Base-by-base conservation (phyloP, 2,888 invertebrate species). In the Metellina segmentata region DNA sequence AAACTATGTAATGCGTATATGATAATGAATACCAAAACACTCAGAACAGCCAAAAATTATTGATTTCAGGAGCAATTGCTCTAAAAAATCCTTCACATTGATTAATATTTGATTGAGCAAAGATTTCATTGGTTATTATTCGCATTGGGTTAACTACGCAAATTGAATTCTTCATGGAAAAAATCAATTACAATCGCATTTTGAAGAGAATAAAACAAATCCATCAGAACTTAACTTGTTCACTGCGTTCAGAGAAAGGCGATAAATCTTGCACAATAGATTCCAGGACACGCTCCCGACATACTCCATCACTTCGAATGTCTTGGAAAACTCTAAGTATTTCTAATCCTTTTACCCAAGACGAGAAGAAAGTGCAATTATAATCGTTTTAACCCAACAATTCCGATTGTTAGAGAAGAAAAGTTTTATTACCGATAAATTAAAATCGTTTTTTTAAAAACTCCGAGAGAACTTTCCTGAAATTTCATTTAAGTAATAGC, bases 321-420 rank as follows among this genome's bases (percentile, higher is more conserved):
- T 61, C 61, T 16, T 61, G 61, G 61, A 61, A 79, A 87, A 71
- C 72, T 79, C 74, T 52, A 79, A 86, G 70, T 71, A 70, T 86
- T 48, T 86, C 69, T 86, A 87, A 79, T 87, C 79, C 87, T 79
- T 81, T 87, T 87, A 72, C 0, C 9, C 4, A 34, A 48, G 71
- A 53, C 6, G n/a, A 72, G 11, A 53, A 34, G 48, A 79, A 79
- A 87, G 81, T 78, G 71, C 52, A 78, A 48, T 81, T 81, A 72
- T 20, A 87, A 81, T 79, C 34, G 70, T 79, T 81, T 87, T 70
- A 71, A 79, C 71, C 16, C 8, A 20, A 7, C 34, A 79, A 81
- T 72, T 87, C 70, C 34, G 34, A 74, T 52, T 72, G 53, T 85
- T 75, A 85, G 75, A 20, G 48, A 19, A 61, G 34, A 61, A 78